phyloP scores from a whole-genome alignment of 2,113 vertebrate genomes.

The Perccottus glenii region DNA sequence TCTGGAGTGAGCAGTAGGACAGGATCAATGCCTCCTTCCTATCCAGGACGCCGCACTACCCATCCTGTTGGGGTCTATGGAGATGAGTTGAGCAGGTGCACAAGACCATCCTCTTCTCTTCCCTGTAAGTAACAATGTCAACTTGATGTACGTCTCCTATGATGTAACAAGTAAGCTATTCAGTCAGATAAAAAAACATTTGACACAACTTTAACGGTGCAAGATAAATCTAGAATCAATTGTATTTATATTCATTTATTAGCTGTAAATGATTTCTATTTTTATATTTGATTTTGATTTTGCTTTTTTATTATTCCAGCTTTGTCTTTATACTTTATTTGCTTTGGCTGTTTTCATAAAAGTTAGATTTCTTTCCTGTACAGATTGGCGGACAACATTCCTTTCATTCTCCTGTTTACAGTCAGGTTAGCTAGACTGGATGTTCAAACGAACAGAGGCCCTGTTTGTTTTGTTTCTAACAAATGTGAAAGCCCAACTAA shows the following conservation, averaged over 20 bases:
- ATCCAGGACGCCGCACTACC: constrained; percentile 70
- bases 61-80: constrained; percentile 49
- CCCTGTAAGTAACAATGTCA: constrained; percentile 84
- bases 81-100: constrained; percentile 74
- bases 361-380: constrained; percentile 16
- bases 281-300: too few species aligned
- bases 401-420: constrained; percentile 55
- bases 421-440: constrained; percentile 62
- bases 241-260: background rate
- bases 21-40: constrained; percentile 80
- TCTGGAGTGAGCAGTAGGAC: constrained; percentile 74
- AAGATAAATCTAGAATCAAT: background rate
- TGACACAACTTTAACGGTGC: background rate
- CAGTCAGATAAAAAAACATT: background rate
- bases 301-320: too few species aligned
- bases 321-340: background rate
- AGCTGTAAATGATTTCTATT: background rate
- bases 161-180: background rate
- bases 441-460: constrained; percentile 56
- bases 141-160: background rate
- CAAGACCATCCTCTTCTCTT: constrained; percentile 82
- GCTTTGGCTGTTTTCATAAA: background rate
- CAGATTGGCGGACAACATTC: constrained; percentile 49
- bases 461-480: constrained; percentile 18
- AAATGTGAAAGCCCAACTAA: constrained; percentile 21